Evolutionary conservation across 2,888 invertebrate genomes (phyloP).

Genomic region (Yponomeuta cagnagella): DNA sequence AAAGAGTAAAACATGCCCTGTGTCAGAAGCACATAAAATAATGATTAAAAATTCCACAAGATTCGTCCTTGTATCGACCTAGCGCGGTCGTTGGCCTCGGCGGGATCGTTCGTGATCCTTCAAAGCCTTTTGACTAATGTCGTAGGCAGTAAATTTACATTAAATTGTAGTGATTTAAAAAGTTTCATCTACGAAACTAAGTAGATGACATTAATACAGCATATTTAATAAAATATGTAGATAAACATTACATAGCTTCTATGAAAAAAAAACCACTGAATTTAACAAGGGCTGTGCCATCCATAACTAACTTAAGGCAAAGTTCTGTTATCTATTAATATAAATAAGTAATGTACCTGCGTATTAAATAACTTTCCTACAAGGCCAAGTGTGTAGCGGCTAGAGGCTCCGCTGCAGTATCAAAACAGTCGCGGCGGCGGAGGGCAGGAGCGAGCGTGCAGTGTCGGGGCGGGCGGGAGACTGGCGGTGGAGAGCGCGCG

Average conservation of each 20-base stretch:
- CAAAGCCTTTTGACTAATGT: not conserved
- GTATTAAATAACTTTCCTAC: not conserved
- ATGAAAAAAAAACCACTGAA: not conserved
- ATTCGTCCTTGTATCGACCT: slow-evolving; percentile 4
- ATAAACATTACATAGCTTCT: not conserved
- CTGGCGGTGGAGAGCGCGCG: not conserved
- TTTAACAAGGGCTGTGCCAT: not conserved
- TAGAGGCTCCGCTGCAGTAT: not conserved
- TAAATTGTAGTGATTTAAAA: no score
- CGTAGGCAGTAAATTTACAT: no score
- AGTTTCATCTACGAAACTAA: no score
- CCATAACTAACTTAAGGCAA: not conserved
- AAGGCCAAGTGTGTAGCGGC: not conserved
- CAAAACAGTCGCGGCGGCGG: slow-evolving; percentile 7
- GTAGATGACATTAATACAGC: not conserved
- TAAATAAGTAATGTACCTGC: not conserved
- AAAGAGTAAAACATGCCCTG: not conserved
- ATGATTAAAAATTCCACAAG: not conserved
- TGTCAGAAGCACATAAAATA: not conserved
- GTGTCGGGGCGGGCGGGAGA: slow-evolving; percentile 8
- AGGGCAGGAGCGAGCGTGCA: not conserved
- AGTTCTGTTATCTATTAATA: not conserved
- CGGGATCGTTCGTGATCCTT: slow-evolving; percentile 1
- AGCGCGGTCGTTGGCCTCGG: slow-evolving; percentile 8
- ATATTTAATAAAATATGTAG: not conserved